These are phyloP conservation scores for Cantharis rustica DNA, from an alignment of 2,888 invertebrate species.

Conservation along the genomic window DNA sequence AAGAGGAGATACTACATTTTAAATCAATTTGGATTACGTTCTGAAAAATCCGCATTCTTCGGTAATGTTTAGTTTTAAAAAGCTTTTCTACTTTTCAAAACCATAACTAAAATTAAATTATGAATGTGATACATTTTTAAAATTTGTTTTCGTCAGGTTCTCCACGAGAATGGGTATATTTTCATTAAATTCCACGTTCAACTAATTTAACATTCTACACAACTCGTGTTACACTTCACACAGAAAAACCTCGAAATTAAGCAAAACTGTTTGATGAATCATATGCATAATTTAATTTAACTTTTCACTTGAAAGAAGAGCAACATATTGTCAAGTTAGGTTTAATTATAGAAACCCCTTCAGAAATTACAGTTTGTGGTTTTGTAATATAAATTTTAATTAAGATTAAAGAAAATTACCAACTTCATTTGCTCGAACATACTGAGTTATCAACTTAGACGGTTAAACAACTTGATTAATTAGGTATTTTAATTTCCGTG, in stretches of 20 bases:
- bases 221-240: neutral
- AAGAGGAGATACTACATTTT: neutral
- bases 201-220: neutral
- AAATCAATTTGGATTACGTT: neutral
- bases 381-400: constrained; percentile 9
- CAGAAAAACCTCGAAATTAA: neutral
- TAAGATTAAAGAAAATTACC: neutral
- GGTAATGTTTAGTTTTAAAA: neutral
- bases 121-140: neutral
- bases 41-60: neutral
- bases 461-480: neutral
- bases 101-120: neutral
- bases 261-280: neutral
- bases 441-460: neutral
- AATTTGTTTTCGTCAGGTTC: neutral
- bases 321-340: constrained; percentile 16
- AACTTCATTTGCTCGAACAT: neutral
- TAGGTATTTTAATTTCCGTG: neutral
- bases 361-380: constrained; percentile 20
- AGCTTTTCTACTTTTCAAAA: neutral
- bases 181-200: neutral
- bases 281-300: neutral
- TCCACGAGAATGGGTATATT: neutral
- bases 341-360: constrained; percentile 19
- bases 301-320: constrained; percentile 6